These are phyloP conservation scores for Leptarthrus brevirostris DNA, from an alignment of 2,888 invertebrate species.

Conservation along the genomic window DNA sequence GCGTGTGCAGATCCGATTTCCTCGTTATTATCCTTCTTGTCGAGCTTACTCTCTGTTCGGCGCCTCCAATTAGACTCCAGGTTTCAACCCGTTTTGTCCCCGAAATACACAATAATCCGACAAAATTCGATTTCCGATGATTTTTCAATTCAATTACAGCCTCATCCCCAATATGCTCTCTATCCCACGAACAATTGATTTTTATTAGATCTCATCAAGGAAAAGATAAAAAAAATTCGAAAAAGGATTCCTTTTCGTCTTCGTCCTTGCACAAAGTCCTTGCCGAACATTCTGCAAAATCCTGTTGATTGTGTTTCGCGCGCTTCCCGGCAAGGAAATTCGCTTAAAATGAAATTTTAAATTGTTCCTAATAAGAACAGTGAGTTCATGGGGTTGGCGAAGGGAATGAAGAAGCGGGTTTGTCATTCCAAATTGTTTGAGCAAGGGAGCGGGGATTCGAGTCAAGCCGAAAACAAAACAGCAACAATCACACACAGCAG, in stretches of 20 bases:
- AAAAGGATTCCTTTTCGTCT: too few relatives aligned
- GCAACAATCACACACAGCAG: too few relatives aligned
- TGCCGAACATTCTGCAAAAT: too few relatives aligned
- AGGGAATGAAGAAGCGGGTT: too few relatives aligned
- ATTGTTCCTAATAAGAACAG: constrained; percentile 3
- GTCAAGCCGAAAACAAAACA: too few relatives aligned
- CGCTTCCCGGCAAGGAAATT: too few relatives aligned
- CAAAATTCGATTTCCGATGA: constrained; percentile 9
- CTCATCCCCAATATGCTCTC: neutral
- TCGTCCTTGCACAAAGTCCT: too few relatives aligned
- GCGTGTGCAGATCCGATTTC: constrained; percentile 1
- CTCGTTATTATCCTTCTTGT: constrained; percentile 1
- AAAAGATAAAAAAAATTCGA: neutral
- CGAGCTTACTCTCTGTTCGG: too few relatives aligned
- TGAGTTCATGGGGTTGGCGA: neutral
- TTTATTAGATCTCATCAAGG: neutral
- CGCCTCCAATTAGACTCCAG: too few relatives aligned
- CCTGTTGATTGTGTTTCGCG: too few relatives aligned
- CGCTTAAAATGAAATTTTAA: constrained; percentile 7
- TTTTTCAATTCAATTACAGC: constrained; percentile 23
- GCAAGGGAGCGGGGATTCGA: too few relatives aligned
- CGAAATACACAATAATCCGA: neutral
- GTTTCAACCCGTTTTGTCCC: neutral
- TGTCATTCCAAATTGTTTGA: too few relatives aligned
- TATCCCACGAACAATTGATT: neutral